Evolutionary conservation across 1,140 invertebrate species (phyloP), one percentile per base, ranked within the genome.

Genomic region (Holcopasites calliopsidis): DNA sequence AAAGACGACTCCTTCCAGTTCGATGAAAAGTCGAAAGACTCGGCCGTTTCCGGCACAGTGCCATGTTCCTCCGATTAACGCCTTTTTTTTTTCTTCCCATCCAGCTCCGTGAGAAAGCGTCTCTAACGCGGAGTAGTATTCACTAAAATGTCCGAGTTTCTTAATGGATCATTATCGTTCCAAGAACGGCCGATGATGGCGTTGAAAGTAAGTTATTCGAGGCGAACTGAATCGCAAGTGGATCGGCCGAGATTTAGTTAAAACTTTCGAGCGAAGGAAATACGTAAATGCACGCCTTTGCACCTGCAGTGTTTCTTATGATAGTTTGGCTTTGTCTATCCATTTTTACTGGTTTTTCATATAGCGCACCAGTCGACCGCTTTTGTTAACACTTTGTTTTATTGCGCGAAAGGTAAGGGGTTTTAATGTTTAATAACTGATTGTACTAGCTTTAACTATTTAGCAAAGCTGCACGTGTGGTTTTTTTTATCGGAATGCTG

Each of bases 1-100:
- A 82, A 83, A 83, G 82, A 66, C 77, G 76, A 79, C 76, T 72
- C 72, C 82, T 84, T 86, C 85, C 75, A 77, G 77, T 78, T 82
- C 79, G 76, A 83, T 79, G 79, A 76, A 82, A 80, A 86, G 85
- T 86, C 65, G 71, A 75, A 84, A 73, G 69, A 84, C 64, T 69
- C 33, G 52, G 54, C 69, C 65, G 47, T 75, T 66, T 28, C 58
- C 62, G 62, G 55, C 52, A n/a, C n/a, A n/a, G n/a, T n/a, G 31
- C 72, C 64, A 61, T 77, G 73, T 68, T 83, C 78, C 62, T 55
- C 33, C 80, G 71, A 76, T 83, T 79, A 82, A 83, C 78, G 80
- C 33, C 31, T 35, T 71, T 33, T 61, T 42, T 31, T 33, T 23
- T n/a, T 57, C 10, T 13, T 28, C 8, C 28, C 16, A 6, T 13